Base-by-base conservation (phyloP, 2,888 invertebrate genomes). In the Zonitis immaculata region DNA sequence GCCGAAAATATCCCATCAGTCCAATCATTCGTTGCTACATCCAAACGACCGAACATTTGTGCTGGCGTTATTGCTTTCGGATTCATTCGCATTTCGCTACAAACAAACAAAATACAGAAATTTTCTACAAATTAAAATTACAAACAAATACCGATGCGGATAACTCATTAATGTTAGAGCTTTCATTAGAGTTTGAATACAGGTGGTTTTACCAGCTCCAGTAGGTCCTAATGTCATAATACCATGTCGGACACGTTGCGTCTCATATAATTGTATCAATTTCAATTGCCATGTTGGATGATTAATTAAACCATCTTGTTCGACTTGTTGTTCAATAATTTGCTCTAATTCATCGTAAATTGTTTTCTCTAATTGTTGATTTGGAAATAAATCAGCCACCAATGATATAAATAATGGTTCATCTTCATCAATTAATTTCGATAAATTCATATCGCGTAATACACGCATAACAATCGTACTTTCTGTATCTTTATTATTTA, bases 381-480 rank as follows among this genome's bases (percentile, higher is more conserved):
- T 96, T 0, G 97, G 97, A 76, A 97, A 97, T 65, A 97, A 78
- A 78, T 97, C 97, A 27, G 95, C 89, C 20, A 97, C 95, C 39
- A 97, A 78, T 0, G 96, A 96, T 77, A 95, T 91, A 73, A 97
- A 97, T n/a, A 97, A 80, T 0, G 97, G 96, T 70, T 97, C 97
- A 72, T 97, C 97, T 75, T 97, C 96, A 70, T 97, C 96, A 63
- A 95, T 96, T 47, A 97, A 78, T 76, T 97, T 97, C 3, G 96
- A 96, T 14, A 97, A 80, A 79, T 97, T 97, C 97, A 97, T 97
- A 73, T 97, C 96, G 62, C 96, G 80, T n/a, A 97, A 78, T 9
- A 96, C 95, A 67, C 95, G 80, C 96, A 97, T 97, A 11, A 97
- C 96, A 62, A 95, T 96, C 11, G 94, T 95, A 68, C 93, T 91